Base-by-base conservation (phyloP, 2,888 invertebrate species). In the Scaptomyza caliginosa region DNA sequence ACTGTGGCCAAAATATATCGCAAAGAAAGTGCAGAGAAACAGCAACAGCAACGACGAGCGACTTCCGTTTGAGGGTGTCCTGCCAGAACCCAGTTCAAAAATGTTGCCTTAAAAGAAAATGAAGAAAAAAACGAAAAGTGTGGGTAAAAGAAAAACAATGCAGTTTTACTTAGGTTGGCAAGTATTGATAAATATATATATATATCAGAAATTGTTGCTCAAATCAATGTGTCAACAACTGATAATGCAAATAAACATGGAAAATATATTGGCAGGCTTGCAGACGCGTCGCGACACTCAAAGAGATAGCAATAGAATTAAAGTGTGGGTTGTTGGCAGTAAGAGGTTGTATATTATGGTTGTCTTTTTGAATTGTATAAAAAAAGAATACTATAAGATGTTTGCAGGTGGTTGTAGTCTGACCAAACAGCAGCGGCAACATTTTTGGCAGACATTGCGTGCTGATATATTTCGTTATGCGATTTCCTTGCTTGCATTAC, bases 371-470 rank as follows among this genome's bases (percentile, higher is more conserved):
- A 11, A 40, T 24, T n/a, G n/a, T n/a, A n/a, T 54, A 8, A 6
- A 26, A 13, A 19, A 21, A 36, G 38, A 26, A 13, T 11, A n/a
- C 19, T 19, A 11, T 17, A 6, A n/a, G n/a, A n/a, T n/a, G n/a
- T n/a, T n/a, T 46, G 21, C 10, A 46, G 30, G 30, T 46, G 30
- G 30, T 32, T 10, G 13, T 38, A 10, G 56, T 43, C 16, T 36
- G 50, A 60, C 46, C 57, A 65, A 74, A 74, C 66, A 77, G 81
- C 83, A 81, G 69, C 58, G 6, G 6, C 8, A 8, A 8, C 8
- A 7, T 71, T 66, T 69, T 64, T 65, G 79, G 81, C 77, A 81
- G 81, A 81, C 82, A 73, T 81, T 79, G 75, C 81, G 79, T 77
- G 84, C 68, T 78, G 72, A 69, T 67, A 58, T 73, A 57, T 70